These are phyloP conservation scores for Hirtodrosophila alboralis DNA, from an alignment of 2,888 invertebrate species.

Conservation along the genomic window DNA sequence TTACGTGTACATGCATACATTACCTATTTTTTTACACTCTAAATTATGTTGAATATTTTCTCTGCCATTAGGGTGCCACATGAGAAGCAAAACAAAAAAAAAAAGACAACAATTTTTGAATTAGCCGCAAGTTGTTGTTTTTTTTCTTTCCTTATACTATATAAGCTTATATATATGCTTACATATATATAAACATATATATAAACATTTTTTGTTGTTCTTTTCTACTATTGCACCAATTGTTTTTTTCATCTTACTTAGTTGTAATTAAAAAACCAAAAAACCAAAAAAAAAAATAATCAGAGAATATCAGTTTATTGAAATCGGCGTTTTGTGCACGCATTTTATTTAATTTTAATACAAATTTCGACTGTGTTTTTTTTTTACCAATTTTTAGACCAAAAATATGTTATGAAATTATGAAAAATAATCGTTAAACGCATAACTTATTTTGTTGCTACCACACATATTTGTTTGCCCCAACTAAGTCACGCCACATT, in stretches of 20 bases:
- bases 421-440: conserved; percentile 46
- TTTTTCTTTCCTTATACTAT: not conserved
- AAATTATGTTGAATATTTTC: conserved; percentile 58
- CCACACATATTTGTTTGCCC: conserved; percentile 34
- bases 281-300: conserved; percentile 9
- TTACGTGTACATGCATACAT: conserved; percentile 57
- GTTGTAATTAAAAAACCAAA: conserved; percentile 25
- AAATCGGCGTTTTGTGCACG: conserved; percentile 83
- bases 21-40: conserved; percentile 37
- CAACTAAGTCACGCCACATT: conserved; percentile 40
- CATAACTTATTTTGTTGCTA: conserved; percentile 52
- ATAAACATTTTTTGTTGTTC: conserved; percentile 55
- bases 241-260: conserved; percentile 47
- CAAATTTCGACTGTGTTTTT: conserved; percentile 58
- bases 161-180: no score
- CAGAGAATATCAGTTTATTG: conserved; percentile 30
- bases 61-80: conserved; percentile 57
- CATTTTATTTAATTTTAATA: conserved; percentile 74
- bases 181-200: no score
- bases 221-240: conserved; percentile 58
- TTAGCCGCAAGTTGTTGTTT: conserved; percentile 19
- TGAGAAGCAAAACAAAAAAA: conserved; percentile 17
- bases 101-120: conserved; percentile 8
- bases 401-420: conserved; percentile 45
- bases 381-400: conserved; percentile 19